Conservation (phyloP, 92 coral and sea anemone genomes). For the Desmophyllum pertusum region DNA sequence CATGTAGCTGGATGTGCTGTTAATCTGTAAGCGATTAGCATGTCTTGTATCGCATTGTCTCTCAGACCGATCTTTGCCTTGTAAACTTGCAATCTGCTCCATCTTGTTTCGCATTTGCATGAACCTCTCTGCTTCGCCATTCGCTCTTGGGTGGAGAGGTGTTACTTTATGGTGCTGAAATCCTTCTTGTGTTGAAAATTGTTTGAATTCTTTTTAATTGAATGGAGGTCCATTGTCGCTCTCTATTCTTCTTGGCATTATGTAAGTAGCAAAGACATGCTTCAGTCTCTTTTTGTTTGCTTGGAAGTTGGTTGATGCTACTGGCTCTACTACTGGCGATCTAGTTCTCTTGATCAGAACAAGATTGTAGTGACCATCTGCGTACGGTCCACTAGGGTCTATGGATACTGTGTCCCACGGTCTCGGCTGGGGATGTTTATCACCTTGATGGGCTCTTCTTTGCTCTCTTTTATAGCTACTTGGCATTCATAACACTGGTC, state of each 20-base stretch:
- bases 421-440: conserved; percentile 46
- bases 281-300: conserved; percentile 51
- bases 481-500: conserved; percentile 55
- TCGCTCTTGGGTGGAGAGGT: conserved; percentile 60
- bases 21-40: conserved; percentile 63
- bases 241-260: conserved; percentile 70
- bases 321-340: conserved; percentile 49
- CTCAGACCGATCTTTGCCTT: conserved; percentile 49
- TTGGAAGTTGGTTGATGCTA: conserved; percentile 43
- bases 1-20: too few species aligned
- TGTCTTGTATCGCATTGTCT: conserved; percentile 49
- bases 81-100: conserved; percentile 56
- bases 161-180: too few species aligned
- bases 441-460: conserved; percentile 55
- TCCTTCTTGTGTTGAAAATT: conserved; percentile 57
- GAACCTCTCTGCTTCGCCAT: conserved; percentile 59
- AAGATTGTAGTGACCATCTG: conserved; percentile 58
- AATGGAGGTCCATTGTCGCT: conserved; percentile 76
- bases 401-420: conserved; percentile 58
- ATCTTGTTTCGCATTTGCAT: conserved; percentile 60
- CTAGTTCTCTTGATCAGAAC: conserved; percentile 59
- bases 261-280: conserved; percentile 50
- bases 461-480: too few species aligned
- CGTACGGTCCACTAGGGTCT: conserved; percentile 57
- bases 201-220: conserved; percentile 58